Conservation (phyloP, 2,797 vertebrate species). For the Arctocebus calabarensis region DNA sequence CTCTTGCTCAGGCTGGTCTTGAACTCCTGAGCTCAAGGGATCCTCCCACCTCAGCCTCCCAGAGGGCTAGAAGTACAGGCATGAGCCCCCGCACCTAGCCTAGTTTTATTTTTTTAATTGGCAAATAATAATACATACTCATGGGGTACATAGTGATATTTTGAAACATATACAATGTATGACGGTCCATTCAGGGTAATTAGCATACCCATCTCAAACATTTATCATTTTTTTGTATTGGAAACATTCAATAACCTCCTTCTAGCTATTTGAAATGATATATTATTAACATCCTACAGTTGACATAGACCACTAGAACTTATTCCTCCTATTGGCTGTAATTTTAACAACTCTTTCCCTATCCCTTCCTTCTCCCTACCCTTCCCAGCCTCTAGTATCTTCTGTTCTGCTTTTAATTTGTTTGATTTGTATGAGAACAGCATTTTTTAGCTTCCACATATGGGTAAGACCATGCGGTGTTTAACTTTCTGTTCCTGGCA, state of each 20-base stretch:
- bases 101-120: neutral
- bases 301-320: neutral
- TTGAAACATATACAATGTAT: neutral
- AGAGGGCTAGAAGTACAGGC: no score
- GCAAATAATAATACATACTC: neutral
- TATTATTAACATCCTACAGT: neutral
- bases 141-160: neutral
- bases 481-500: neutral
- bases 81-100: no score
- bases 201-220: neutral
- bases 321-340: neutral
- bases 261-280: neutral
- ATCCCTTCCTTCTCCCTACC: neutral
- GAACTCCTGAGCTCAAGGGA: no score
- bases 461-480: neutral
- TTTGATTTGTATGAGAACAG: neutral
- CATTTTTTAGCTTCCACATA: neutral
- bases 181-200: neutral
- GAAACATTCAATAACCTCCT: neutral
- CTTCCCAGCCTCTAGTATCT: neutral
- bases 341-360: neutral
- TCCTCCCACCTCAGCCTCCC: no score
- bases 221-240: neutral
- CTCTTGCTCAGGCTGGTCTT: no score
- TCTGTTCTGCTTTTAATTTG: neutral